Percentiles rank a stretch among this genome's conserved stretches.
Conservation (phyloP, 1,140 invertebrate species). For the Drosophila sp. region DNA sequence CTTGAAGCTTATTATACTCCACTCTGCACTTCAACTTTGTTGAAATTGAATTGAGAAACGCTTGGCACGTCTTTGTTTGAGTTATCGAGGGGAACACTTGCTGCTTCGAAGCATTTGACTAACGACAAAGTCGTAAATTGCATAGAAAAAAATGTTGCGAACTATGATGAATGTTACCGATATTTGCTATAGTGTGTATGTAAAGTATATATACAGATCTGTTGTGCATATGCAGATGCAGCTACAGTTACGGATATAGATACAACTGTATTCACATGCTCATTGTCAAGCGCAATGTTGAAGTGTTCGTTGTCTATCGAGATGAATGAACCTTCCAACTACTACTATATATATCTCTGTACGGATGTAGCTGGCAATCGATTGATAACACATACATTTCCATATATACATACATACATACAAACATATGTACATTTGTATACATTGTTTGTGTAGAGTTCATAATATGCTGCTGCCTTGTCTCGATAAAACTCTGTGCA, state of each 20-base stretch:
- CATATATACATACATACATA: constrained; percentile 12
- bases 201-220: not conserved
- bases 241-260: not conserved
- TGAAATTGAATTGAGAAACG: constrained; percentile 21
- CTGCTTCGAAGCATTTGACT: constrained; percentile 64
- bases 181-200: constrained; percentile 13
- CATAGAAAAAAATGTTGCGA: constrained; percentile 41
- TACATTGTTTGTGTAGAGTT: constrained; percentile 11
- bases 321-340: constrained; percentile 41
- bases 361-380: constrained; percentile 34
- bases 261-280: not conserved
- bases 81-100: constrained; percentile 9
- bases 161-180: constrained; percentile 54
- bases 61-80: constrained; percentile 9
- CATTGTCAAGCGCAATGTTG: not conserved
- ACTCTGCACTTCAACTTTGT: constrained; percentile 15
- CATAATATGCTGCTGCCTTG: constrained; percentile 7
- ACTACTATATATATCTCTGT: too few relatives aligned
- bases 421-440: not conserved
- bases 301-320: constrained; percentile 20
- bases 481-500: constrained; percentile 25
- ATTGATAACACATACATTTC: constrained; percentile 32
- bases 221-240: not conserved
- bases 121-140: constrained; percentile 69
- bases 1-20: not conserved